These are phyloP conservation scores for Panurus biarmicus DNA, from an alignment of 2,113 vertebrate species.

Conservation along the genomic window DNA sequence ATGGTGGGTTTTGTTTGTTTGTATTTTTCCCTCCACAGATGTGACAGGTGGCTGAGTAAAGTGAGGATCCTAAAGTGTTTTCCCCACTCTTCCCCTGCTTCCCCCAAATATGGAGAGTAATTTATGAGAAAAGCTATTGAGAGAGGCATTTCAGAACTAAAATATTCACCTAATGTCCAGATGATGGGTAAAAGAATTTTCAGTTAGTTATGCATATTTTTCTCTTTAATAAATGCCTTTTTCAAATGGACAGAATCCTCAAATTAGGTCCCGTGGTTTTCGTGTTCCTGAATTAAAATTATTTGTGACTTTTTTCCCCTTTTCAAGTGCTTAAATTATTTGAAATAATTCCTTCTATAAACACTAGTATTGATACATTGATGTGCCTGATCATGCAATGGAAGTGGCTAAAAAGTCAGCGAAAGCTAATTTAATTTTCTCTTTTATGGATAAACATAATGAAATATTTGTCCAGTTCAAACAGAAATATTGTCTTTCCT, in stretches of 20 bases:
- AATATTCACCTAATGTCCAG: not conserved
- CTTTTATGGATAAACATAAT: not conserved
- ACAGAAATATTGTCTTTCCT: not conserved
- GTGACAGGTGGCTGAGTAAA: not conserved
- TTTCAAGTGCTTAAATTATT: not conserved
- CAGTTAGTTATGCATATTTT: not conserved
- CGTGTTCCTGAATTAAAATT: not conserved
- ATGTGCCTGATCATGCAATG: not conserved
- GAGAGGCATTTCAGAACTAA: not conserved
- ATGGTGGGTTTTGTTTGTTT: not conserved
- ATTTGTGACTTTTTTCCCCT: not conserved
- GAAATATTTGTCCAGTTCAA: not conserved
- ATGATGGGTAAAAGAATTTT: not conserved
- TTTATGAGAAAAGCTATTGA: not conserved
- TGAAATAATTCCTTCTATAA: not conserved
- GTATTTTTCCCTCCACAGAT: not conserved
- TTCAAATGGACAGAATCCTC: not conserved
- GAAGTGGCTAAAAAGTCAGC: not conserved
- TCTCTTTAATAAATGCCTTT: not conserved
- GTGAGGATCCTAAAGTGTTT: not conserved
- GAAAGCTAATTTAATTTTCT: not conserved
- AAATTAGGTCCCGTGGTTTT: not conserved
- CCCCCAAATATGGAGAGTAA: not conserved
- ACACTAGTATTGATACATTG: not conserved
- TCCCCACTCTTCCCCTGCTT: not conserved